Base-by-base conservation (phyloP, 2,888 invertebrate genomes). In the Nemoura dubitans region DNA sequence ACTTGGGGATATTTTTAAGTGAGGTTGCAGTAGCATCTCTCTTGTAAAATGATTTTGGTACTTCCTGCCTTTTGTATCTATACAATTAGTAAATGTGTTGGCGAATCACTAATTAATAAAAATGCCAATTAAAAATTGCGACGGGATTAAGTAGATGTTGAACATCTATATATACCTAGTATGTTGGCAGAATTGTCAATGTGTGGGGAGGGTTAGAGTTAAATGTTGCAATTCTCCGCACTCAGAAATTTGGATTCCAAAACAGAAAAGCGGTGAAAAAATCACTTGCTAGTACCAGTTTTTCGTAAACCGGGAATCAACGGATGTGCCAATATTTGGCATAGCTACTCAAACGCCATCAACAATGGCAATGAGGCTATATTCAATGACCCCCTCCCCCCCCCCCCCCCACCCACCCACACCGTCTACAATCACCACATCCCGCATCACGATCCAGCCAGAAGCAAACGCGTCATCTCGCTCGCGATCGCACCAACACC, bases 1-100 rank as follows among this genome's bases (percentile, higher is more conserved):
- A 59, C 84, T 28, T 76, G 76, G 84, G 76, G 84, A 84, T 84
- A 28, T 84, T 76, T 84, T 76, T 28, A 76, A 84, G 84, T 84
- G 84, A 84, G 84, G 59, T 84, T 84, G 25, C 59, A 26, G 10
- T 27, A 84, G 28, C 30, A 30, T 5, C 78, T 10, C 28, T 78
- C 26, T 26, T 27, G 6, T 83, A 26, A 83, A 26, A 83, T 10
- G 26, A 83, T 36, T 26, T 83, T 76, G 30, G 10, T 59, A 29
- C 84, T 84, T 84, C 84, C 84, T 59, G 59, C 59, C 84, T 29
- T 76, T 84, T 84, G 84, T 84, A 42, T 84, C 27, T 28, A 14
- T 7, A 27, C 59, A 84, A 76, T 59, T 43, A 84, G 43, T 26
- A 28, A 76, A 43, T 5, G 14, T 27, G 27, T 76, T 28, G 30